Conservation (phyloP, 92 coral and sea anemone species). For the Zoanthus solanderi region DNA sequence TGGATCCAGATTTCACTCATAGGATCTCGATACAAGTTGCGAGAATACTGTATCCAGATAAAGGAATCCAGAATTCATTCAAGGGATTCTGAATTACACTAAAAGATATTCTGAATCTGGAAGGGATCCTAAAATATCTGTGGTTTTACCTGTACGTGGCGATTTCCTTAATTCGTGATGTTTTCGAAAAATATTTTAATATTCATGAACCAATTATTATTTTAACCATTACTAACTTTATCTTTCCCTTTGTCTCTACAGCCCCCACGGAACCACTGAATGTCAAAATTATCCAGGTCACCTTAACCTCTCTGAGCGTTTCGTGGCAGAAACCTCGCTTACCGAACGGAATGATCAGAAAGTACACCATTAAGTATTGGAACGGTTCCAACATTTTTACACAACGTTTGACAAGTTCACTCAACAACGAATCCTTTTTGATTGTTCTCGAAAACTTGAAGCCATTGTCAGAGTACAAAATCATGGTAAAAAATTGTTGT, state of each 20-base stretch:
- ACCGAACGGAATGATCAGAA: constrained; percentile 34
- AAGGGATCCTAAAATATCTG: not conserved
- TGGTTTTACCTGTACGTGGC: not conserved
- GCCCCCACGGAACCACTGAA: constrained; percentile 35
- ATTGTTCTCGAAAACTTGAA: constrained; percentile 18
- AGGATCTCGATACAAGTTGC: not conserved
- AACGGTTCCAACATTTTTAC: constrained; percentile 6
- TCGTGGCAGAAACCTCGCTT: constrained; percentile 21
- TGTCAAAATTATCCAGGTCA: constrained; percentile 8
- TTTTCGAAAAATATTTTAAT: too few relatives aligned
- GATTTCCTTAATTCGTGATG: too few relatives aligned
- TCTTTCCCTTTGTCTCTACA: not conserved
- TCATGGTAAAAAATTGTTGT: constrained; percentile 2
- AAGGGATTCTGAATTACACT: not conserved
- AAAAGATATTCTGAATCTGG: not conserved
- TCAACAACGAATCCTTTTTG: constrained; percentile 12
- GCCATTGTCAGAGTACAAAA: not conserved
- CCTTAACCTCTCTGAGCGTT: not conserved
- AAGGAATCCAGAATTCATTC: not conserved
- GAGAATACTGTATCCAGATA: not conserved
- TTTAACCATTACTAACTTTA: not conserved
- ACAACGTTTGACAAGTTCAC: not conserved
- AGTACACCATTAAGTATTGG: constrained; percentile 7
- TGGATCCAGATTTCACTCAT: too few relatives aligned
- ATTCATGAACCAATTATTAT: not conserved